These are phyloP conservation scores for Neoaliturus tenellus DNA, from an alignment of 2,888 invertebrate species.

Conservation along the genomic window DNA sequence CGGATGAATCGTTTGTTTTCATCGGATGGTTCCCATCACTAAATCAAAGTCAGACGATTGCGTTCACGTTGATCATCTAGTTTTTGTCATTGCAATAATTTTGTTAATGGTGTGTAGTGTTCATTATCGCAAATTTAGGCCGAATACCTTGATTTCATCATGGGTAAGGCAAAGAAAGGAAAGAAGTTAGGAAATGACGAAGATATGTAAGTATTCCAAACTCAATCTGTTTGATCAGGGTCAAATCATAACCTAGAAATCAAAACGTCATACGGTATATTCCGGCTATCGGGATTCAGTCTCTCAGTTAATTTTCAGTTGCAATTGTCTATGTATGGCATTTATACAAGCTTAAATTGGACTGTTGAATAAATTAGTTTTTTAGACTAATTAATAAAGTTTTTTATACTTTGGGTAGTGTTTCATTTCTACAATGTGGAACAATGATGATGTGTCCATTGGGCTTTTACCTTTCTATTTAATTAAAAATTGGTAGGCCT, in stretches of 20 bases:
- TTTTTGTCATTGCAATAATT: constrained; percentile 4
- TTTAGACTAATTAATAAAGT: neutral
- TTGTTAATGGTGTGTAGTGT: constrained; percentile 38
- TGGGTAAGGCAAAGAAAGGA: constrained; percentile 89
- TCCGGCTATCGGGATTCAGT: neutral
- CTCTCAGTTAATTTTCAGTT: neutral
- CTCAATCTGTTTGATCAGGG: constrained; percentile 59
- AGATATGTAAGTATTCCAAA: constrained; percentile 72
- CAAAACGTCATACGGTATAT: constrained; percentile 8
- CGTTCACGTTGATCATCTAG: constrained; percentile 15
- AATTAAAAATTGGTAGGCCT: too few relatives aligned
- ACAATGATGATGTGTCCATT: constrained; percentile 12
- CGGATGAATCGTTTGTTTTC: too few relatives aligned
- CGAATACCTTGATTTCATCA: constrained; percentile 57
- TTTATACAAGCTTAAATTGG: neutral
- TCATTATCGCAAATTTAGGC: neutral
- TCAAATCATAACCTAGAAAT: constrained; percentile 58
- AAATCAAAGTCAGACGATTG: constrained; percentile 12
- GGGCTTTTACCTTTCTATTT: too few relatives aligned
- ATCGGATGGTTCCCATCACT: too few relatives aligned
- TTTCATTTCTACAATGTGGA: neutral
- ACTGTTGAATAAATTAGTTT: too few relatives aligned
- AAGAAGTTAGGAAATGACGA: constrained; percentile 85
- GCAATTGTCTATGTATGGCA: neutral
- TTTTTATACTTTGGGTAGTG: neutral